Percentiles rank a stretch among this genome's conserved stretches.
These are phyloP conservation scores for Drosophila melanosoma DNA, from an alignment of 2,888 invertebrate species.

Conservation along the genomic window DNA sequence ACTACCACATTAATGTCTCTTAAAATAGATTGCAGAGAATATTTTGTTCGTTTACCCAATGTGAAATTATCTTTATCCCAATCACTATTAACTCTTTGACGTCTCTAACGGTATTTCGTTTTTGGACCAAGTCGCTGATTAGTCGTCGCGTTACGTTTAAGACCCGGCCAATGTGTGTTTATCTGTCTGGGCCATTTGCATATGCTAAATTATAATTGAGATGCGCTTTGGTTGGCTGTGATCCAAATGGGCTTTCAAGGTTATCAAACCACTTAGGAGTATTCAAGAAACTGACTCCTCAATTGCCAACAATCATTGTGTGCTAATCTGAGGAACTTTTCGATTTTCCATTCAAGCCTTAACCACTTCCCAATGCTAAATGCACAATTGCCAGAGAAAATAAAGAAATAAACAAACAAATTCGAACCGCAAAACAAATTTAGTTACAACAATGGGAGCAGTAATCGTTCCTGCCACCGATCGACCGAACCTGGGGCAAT, in stretches of 20 bases:
- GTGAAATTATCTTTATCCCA: neutral
- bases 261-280: constrained; percentile 29
- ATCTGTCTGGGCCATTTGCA: constrained; percentile 77
- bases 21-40: constrained; percentile 15
- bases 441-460: constrained; percentile 60
- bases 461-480: constrained; percentile 45
- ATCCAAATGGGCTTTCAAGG: constrained; percentile 53
- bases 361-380: constrained; percentile 44
- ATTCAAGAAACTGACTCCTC: neutral
- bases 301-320: constrained; percentile 15
- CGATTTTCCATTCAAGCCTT: constrained; percentile 25
- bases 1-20: neutral
- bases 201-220: constrained; percentile 58
- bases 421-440: constrained; percentile 72
- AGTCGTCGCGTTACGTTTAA: constrained; percentile 38
- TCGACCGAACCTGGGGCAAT: constrained; percentile 25
- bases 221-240: constrained; percentile 11
- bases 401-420: constrained; percentile 39
- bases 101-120: constrained; percentile 66
- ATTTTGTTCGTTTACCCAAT: neutral
- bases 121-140: constrained; percentile 47
- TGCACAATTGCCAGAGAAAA: constrained; percentile 28
- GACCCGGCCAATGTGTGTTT: constrained; percentile 62
- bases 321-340: neutral
- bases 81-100: constrained; percentile 44